Conservation (phyloP, 53 echinoderm and acorn worm species). For the Luidia sarsii region DNA sequence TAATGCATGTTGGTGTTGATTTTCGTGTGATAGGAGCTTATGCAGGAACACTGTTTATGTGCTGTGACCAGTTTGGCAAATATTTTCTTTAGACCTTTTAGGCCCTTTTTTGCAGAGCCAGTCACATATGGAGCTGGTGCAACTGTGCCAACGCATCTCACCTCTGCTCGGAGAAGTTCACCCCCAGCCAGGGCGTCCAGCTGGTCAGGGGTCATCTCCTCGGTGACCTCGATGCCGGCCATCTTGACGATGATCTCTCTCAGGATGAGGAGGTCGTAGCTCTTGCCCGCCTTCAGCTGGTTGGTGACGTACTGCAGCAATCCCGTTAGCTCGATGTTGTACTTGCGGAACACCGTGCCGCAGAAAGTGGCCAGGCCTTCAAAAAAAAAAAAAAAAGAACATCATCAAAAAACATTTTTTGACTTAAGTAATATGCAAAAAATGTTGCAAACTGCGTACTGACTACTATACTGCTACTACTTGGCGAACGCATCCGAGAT, state of each 20-base stretch:
- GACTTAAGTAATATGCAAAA: neutral
- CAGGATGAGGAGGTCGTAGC: constrained; percentile 94
- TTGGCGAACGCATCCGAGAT: too few relatives aligned
- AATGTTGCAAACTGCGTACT: too few relatives aligned
- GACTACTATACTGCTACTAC: too few relatives aligned
- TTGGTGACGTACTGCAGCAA: constrained; percentile 98
- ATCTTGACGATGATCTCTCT: constrained; percentile 94
- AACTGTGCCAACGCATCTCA: too few relatives aligned
- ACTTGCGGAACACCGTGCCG: constrained; percentile 96
- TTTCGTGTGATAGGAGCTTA: too few relatives aligned
- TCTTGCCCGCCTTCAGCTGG: constrained; percentile 95
- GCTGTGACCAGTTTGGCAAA: too few relatives aligned
- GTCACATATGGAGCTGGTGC: too few relatives aligned
- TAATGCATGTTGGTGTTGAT: too few relatives aligned
- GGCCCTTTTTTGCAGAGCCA: too few relatives aligned
- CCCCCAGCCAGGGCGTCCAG: constrained; percentile 91
- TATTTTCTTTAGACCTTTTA: too few relatives aligned
- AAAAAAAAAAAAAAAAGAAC: neutral
- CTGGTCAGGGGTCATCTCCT: constrained; percentile 96
- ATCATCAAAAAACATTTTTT: neutral
- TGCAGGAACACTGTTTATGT: too few relatives aligned
- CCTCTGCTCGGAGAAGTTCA: constrained; percentile 96
- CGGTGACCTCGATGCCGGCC: constrained; percentile 96
- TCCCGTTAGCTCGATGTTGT: constrained; percentile 97
- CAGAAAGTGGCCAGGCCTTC: constrained; percentile 94